These are phyloP conservation scores for Struthio camelus DNA, from an alignment of 2,113 vertebrate genomes.

Conservation along the genomic window DNA sequence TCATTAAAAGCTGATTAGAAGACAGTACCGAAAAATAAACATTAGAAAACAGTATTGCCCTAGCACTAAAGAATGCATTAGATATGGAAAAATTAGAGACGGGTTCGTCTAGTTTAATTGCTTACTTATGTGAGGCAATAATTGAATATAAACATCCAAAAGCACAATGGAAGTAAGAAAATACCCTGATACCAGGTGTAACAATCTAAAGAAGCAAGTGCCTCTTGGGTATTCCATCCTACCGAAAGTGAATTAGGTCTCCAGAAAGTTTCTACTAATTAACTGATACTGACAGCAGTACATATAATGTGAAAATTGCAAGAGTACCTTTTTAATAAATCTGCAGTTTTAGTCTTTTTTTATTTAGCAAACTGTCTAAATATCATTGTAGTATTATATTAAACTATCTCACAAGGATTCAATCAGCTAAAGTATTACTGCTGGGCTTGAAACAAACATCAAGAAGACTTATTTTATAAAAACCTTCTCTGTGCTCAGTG, in stretches of 20 bases:
- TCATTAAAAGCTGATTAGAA: background rate
- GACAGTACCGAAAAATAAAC: slow-evolving; percentile 3
- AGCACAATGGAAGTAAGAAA: background rate
- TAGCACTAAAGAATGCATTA: background rate
- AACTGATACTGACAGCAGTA: background rate
- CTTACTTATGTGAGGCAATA: background rate
- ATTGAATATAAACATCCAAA: slow-evolving; percentile 3
- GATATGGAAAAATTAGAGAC: background rate
- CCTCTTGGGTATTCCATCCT: background rate
- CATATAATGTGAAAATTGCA: background rate
- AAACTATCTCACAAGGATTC: background rate
- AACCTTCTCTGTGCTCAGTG: background rate
- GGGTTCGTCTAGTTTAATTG: background rate
- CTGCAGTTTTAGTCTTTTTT: background rate
- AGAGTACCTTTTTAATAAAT: background rate
- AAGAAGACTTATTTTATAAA: slow-evolving; percentile 24
- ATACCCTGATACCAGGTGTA: background rate
- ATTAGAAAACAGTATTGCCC: background rate
- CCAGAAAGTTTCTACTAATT: slow-evolving; percentile 1
- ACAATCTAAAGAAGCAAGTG: background rate
- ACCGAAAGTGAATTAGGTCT: slow-evolving; percentile 2
- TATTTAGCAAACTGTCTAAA: slow-evolving; percentile 22
- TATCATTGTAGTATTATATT: background rate
- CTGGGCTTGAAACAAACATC: background rate
- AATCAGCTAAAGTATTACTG: background rate